These are phyloP conservation scores for Larimichthys crocea DNA, from an alignment of 2,113 vertebrate species.

Conservation along the genomic window DNA sequence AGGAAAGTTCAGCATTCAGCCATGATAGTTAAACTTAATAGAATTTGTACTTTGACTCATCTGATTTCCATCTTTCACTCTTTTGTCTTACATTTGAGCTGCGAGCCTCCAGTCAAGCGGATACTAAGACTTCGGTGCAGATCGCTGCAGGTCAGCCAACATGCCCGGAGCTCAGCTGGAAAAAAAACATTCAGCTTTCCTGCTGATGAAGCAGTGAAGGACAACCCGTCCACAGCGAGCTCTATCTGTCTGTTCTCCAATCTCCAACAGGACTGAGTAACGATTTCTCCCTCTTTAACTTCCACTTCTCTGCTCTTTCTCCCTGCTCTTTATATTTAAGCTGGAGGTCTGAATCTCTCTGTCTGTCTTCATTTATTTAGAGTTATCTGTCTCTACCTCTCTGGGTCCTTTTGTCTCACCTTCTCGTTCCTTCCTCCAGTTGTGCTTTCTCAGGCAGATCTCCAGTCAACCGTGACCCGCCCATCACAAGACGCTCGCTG, in stretches of 20 bases:
- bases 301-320: background rate
- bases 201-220: slow-evolving; percentile 33
- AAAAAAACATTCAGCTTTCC: slow-evolving; percentile 5
- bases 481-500: slow-evolving; percentile 4
- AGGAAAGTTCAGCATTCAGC: background rate
- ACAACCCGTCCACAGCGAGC: background rate
- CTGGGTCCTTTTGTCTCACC: background rate
- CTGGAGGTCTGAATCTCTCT: background rate
- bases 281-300: slow-evolving; percentile 18
- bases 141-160: background rate
- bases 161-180: background rate
- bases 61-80: background rate
- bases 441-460: slow-evolving; percentile 9
- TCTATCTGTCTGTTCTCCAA: background rate
- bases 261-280: background rate
- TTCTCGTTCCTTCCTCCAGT: background rate
- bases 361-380: background rate
- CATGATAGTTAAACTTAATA: no score
- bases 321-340: background rate
- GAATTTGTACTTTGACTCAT: no score
- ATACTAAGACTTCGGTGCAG: background rate
- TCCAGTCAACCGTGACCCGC: background rate
- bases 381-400: no score
- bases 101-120: background rate
- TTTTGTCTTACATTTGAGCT: background rate